These are phyloP conservation scores for Ictalurus furcatus DNA, from an alignment of 2,113 vertebrate species.

Conservation along the genomic window DNA sequence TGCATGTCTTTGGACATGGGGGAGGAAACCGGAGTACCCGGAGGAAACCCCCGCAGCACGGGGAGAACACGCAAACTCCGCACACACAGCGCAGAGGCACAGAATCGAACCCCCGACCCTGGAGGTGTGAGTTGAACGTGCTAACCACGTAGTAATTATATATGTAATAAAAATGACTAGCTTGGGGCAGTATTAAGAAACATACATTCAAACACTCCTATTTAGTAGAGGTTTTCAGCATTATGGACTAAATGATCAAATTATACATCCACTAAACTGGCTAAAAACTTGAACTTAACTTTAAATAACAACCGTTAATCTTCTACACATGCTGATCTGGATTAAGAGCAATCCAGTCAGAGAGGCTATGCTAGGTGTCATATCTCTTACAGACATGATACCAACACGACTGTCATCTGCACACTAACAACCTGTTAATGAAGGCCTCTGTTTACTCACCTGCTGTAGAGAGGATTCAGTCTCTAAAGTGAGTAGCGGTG, in stretches of 20 bases:
- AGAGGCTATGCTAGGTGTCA: background rate
- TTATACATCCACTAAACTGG: background rate
- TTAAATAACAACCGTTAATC: background rate
- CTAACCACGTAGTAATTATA: no score
- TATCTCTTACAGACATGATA: background rate
- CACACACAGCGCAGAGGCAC: no score
- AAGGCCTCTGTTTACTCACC: conserved; percentile 45
- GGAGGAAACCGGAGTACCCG: no score
- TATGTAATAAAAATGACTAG: no score
- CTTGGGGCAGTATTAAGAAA: background rate
- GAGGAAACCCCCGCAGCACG: no score
- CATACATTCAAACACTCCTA: background rate
- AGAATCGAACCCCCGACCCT: no score
- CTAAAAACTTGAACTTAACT: background rate
- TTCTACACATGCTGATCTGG: background rate
- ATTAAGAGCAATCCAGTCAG: background rate
- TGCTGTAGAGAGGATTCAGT: conserved; percentile 25
- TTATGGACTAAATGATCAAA: background rate
- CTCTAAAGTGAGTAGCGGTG: background rate
- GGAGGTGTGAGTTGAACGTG: no score
- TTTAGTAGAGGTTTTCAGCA: background rate
- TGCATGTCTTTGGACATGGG: no score
- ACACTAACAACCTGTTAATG: conserved; percentile 1
- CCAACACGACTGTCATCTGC: background rate
- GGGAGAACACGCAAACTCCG: no score